Evolutionary conservation across 2,888 invertebrate genomes (phyloP), one percentile per base, ranked within the genome.

Genomic region (Acanthosepion esculentum): DNA sequence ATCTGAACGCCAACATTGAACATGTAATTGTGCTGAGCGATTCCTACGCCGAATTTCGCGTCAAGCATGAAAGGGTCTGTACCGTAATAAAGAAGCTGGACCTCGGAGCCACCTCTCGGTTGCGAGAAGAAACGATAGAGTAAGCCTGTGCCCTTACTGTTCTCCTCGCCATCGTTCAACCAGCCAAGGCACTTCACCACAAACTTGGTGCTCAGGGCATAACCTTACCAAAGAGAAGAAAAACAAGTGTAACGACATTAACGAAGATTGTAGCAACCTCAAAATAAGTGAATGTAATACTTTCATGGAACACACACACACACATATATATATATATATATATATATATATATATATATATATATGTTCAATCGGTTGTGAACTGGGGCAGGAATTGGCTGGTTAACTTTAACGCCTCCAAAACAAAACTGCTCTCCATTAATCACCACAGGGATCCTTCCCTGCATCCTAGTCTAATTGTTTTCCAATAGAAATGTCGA

Each of bases 71-170:
- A 96, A 0, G 96, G 96, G 93, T 96, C 96, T 23, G 96, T 95
- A 3, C 96, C 96, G 94, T 96, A 96, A 94, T 96, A 96, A 48
- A 96, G 95, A 5, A 96, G 96, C 94, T 96, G 96, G 0, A 94
- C 95, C 78, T 95, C 95, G 18, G 92, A 94, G 23, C 95, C 95
- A 15, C 95, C 96, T 41, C 94, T 95, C 10, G 96, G 95, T n/a
- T 94, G 93, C 23, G 96, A 95, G 96, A 96, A 96, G 95, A 96
- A 96, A 50, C 96, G 92, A 94, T 96, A 96, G 53, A 95, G 94
- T 18, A 96, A 95, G 5, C 96, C 96, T n/a, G 94, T 95, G 41
- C 96, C 96, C 48, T 94, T 92, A 23, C 94, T 94, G 20, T 26
- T 29, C 53, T 96, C 96, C 94, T 96, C 96, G 20, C 96, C 96